Base-by-base conservation (phyloP, 2,888 invertebrate species). In the Adelognathus sp. region DNA sequence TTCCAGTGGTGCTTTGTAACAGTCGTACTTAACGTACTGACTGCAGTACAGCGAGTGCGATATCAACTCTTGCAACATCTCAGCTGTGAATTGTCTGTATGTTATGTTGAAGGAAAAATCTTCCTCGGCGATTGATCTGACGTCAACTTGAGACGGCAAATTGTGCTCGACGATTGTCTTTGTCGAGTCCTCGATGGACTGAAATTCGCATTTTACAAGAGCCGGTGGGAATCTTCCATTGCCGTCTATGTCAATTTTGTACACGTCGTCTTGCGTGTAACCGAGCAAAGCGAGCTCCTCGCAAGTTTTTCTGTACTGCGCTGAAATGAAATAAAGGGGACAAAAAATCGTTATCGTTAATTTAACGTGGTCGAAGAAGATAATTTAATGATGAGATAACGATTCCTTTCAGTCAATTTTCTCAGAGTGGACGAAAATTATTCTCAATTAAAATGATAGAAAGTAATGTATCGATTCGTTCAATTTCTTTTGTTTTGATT, bases 231-330 rank as follows among this genome's bases (percentile, higher is more conserved):
- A 97, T 74, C 96, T 95, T 0, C 98, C 98, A 88, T 97, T 97
- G 0, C 98, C 98, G 88, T 98, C 98, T 67, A 98, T 97, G 88
- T 98, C 98, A 85, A 98, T 97, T 54, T 96, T 94, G 89, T 98
- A 98, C 0, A 98, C 97, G 84, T 98, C 98, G 39, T 98, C 97
- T 84, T 97, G 95, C 0, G 96, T 97, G 87, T 96, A 97, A 0
- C 98, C 98, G 14, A 98, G 92, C 5, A 98, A 92, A 0, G 97
- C 98, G 73, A 98, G 90, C 87, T 98, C 98, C 91, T 98, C 98
- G 89, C 98, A 98, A 0, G 98, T 98, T 88, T 97, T 96, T 81
- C 97, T 94, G 88, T 97, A 97, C 75, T 96, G 95, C 0, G 98
- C 98, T 94, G 88, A 33, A 88, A 88, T 56, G 77, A 21, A 27